Evolutionary conservation across 2,113 vertebrate genomes (phyloP).

Genomic region (Catharus fuscescens): DNA sequence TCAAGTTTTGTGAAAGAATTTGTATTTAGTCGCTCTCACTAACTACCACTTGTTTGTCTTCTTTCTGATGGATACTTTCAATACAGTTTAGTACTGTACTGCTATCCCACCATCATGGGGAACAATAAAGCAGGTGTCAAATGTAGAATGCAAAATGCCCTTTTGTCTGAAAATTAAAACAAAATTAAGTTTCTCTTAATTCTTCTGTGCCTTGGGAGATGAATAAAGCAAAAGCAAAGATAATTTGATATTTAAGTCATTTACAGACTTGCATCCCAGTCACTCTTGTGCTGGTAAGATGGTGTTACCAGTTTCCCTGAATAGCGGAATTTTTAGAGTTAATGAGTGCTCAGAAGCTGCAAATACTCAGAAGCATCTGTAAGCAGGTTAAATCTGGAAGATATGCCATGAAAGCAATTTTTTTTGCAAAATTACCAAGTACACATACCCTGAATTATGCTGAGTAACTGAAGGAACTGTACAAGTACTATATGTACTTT

Average conservation of each 20-base stretch:
- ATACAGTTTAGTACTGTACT: background rate
- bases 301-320: background rate
- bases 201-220: background rate
- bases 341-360: background rate
- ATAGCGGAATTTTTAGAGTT: background rate
- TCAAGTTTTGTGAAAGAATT: background rate
- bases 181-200: background rate
- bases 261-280: background rate
- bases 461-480: background rate
- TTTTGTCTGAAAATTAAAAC: background rate
- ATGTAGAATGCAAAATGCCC: background rate
- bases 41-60: background rate
- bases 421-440: background rate
- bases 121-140: accelerated
- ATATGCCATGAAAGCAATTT: background rate
- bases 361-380: background rate
- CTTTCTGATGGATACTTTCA: background rate
- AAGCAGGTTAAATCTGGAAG: background rate
- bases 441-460: background rate
- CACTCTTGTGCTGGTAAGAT: background rate
- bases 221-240: background rate
- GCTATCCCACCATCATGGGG: background rate
- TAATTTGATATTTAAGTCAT: background rate
- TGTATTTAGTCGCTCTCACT: background rate
- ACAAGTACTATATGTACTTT: background rate